Evolutionary conservation across 2,113 vertebrate species (phyloP), one percentile per base, ranked within the genome.

Genomic region (Caretta caretta): DNA sequence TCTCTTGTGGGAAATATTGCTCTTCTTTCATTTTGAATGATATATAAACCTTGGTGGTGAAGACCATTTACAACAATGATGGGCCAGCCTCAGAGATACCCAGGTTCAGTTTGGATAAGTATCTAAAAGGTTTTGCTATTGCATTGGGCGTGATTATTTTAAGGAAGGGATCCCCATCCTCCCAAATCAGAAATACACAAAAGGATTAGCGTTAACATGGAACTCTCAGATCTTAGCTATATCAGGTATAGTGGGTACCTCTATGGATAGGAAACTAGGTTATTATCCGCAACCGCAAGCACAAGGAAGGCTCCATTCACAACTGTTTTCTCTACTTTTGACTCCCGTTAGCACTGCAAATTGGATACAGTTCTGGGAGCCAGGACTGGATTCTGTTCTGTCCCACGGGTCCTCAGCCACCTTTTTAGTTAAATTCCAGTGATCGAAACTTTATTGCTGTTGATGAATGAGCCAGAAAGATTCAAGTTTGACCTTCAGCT

Each of bases 391-490:
- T 8, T 29, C 27, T 78, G 0, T 29, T 17, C 54, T 11, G 31
- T 42, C 83, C 56, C 51, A 14, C 31, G 84, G 5, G 13, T 42
- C 42, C 48, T 8, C 31, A 3, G 25, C 10, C n/a, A n/a, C 8
- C 35, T 1, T 51, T 42, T 78, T 87, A 90, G 53, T 62, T 42
- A 95, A 90, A 80, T 53, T 13, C 27, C 1, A 3, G 0, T 8
- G 51, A 35, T 6, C 42, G 27, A 69, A 83, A 6, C 3, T 51
- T 54, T 86, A n/a, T 24, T 38, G 93, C 27, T 14, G 20, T 12
- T 24, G 24, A 2, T 13, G 27, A 83, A 76, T 0, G 1, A 59
- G 31, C 2, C 65, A 31, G 35, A 75, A 0, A 3, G 9, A 59
- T 10, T 24, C n/a, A 24, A 42, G 12, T 1, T 31, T 20, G 16